Conservation (phyloP, 2,888 invertebrate species). For the Zhengitettix transpicula region DNA sequence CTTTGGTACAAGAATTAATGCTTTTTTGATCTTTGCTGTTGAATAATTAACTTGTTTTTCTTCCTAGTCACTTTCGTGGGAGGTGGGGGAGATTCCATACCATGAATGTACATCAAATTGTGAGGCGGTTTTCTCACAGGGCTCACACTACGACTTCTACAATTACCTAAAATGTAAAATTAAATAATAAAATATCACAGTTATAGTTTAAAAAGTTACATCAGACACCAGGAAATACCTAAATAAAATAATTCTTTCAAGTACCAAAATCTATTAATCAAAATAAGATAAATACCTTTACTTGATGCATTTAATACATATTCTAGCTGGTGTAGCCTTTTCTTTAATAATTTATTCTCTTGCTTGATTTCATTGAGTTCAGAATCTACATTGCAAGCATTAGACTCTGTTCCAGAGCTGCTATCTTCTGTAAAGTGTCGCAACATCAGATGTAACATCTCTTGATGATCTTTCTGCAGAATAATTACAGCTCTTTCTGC, state of each 20-base stretch:
- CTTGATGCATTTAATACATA: constrained; percentile 18
- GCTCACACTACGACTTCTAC: constrained; percentile 8
- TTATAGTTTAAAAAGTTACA: no score
- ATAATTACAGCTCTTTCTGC: constrained; percentile 41
- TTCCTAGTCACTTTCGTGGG: constrained; percentile 67
- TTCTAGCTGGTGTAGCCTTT: constrained; percentile 23
- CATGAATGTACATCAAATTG: constrained; percentile 48
- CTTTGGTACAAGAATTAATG: no score
- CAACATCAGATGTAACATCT: constrained; percentile 42
- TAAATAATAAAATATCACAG: no score
- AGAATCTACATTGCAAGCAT: background rate
- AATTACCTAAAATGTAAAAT: background rate
- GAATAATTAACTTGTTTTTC: constrained; percentile 67
- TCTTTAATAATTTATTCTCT: constrained; percentile 22
- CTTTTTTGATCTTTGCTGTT: constrained; percentile 35
- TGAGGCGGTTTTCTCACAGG: constrained; percentile 44
- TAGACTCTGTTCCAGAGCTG: constrained; percentile 19
- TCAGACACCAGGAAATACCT: no score
- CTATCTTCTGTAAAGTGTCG: constrained; percentile 40
- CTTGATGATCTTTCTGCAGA: constrained; percentile 45
- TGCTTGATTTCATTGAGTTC: constrained; percentile 16
- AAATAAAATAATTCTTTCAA: background rate
- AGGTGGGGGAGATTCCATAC: constrained; percentile 38
- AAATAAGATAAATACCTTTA: constrained; percentile 5
- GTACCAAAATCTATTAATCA: background rate